Conservation (phyloP, 2,888 invertebrate species). For the Aporophyla nigra region DNA sequence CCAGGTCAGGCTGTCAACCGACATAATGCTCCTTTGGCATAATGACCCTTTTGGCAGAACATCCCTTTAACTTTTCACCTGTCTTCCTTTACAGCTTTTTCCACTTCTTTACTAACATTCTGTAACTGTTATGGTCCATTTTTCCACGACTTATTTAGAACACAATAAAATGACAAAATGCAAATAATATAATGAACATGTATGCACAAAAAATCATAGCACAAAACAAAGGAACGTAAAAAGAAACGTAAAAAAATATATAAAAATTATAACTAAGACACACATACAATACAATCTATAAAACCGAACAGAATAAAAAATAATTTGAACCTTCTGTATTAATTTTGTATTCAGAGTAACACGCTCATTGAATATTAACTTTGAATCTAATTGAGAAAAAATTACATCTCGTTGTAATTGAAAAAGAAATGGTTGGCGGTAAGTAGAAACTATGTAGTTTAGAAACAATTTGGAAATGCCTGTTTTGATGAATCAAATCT, state of each 20-base stretch:
- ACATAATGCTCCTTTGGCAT: no score
- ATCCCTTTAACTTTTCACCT: no score
- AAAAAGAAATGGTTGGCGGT: conserved; percentile 29
- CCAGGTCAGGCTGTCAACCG: no score
- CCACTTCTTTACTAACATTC: no score
- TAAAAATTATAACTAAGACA: no score
- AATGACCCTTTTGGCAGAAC: no score
- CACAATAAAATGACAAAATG: no score
- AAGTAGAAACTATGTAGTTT: not conserved
- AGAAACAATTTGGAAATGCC: conserved; percentile 14
- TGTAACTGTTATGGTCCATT: no score
- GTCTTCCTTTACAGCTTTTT: no score
- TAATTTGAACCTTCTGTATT: conserved; percentile 14
- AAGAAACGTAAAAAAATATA: not conserved
- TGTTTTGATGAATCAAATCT: not conserved
- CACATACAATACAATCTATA: not conserved
- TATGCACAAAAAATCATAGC: no score
- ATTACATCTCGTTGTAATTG: conserved; percentile 23
- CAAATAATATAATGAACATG: no score
- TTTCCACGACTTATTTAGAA: no score
- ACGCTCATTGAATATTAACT: conserved; percentile 35
- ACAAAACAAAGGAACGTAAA: not conserved
- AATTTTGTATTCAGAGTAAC: not conserved
- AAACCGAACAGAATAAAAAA: not conserved
- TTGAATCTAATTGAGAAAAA: conserved; percentile 32